Conservation (phyloP, 1,140 invertebrate genomes). For the Coptotermes formosanus region DNA sequence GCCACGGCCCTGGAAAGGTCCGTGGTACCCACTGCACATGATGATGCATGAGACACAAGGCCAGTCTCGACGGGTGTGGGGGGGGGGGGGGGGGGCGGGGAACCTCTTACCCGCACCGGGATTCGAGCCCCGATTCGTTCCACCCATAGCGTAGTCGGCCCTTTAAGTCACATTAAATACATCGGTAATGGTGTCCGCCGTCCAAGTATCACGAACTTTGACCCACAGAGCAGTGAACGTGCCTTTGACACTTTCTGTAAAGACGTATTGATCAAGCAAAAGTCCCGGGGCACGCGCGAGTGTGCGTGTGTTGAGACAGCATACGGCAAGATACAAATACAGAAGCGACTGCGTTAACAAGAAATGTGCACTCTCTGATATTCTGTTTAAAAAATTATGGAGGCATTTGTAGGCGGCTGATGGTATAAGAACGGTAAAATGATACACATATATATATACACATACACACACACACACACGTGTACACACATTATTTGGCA, state of each 20-base stretch:
- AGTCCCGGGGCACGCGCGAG: not conserved
- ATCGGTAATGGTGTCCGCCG: not conserved
- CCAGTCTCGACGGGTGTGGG: too few relatives aligned
- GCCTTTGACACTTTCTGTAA: not conserved
- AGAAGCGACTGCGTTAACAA: not conserved
- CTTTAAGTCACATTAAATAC: too few relatives aligned
- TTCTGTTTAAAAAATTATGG: conserved; percentile 3
- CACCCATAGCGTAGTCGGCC: too few relatives aligned
- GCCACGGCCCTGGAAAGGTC: too few relatives aligned
- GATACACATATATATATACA: too few relatives aligned
- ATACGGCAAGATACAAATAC: not conserved
- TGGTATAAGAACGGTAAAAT: not conserved
- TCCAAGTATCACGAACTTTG: not conserved
- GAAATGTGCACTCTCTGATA: not conserved
- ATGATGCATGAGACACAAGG: too few relatives aligned
- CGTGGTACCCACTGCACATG: too few relatives aligned
- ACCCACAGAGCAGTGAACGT: not conserved
- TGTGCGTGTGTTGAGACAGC: too few relatives aligned
- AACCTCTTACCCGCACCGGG: too few relatives aligned
- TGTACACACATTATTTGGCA: not conserved
- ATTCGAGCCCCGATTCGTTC: too few relatives aligned
- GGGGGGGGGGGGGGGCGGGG: too few relatives aligned
- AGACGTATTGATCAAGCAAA: not conserved
- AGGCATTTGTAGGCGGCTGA: not conserved
- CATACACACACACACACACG: too few relatives aligned